These are phyloP conservation scores for Drosophila hamatofila DNA, from an alignment of 2,888 invertebrate species.

Conservation along the genomic window DNA sequence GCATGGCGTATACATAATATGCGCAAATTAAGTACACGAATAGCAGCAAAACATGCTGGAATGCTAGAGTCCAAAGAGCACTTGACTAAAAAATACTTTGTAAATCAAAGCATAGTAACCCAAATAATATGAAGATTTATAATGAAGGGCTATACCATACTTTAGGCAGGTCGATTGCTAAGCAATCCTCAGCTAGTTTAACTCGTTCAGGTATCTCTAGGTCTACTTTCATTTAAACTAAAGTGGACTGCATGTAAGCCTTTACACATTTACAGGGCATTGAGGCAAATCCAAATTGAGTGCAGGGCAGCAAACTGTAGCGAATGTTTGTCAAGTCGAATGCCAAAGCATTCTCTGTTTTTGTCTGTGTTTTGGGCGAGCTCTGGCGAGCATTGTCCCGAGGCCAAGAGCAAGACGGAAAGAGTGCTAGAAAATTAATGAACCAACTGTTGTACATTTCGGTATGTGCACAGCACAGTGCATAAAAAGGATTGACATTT, in stretches of 20 bases:
- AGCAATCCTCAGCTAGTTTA: neutral
- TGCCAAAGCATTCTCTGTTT: conserved; percentile 50
- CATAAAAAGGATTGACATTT: conserved; percentile 67
- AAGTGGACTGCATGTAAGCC: neutral
- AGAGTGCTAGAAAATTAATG: conserved; percentile 67
- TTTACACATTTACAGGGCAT: neutral
- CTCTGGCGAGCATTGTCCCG: conserved; percentile 37
- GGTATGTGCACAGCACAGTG: conserved; percentile 35
- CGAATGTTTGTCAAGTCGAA: conserved; percentile 26
- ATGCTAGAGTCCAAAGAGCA: neutral
- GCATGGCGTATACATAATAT: conserved; percentile 66
- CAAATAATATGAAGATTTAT: neutral
- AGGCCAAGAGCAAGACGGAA: conserved; percentile 37
- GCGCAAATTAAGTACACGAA: conserved; percentile 47
- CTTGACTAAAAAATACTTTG: conserved; percentile 3
- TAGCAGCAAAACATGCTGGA: conserved; percentile 1
- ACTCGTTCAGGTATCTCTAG: neutral
- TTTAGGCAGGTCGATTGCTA: neutral
- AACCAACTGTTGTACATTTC: conserved; percentile 68
- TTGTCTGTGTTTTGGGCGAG: conserved; percentile 5
- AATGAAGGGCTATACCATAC: neutral
- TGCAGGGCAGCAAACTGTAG: conserved; percentile 22
- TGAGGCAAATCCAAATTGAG: conserved; percentile 17
- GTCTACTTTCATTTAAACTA: neutral
- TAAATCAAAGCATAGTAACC: neutral